A percentile compares a stretch with the other conserved stretches of the same genome.
Evolutionary conservation across 92 coral and sea anemone species (phyloP).

Genomic region (Zoanthus gigantus): DNA sequence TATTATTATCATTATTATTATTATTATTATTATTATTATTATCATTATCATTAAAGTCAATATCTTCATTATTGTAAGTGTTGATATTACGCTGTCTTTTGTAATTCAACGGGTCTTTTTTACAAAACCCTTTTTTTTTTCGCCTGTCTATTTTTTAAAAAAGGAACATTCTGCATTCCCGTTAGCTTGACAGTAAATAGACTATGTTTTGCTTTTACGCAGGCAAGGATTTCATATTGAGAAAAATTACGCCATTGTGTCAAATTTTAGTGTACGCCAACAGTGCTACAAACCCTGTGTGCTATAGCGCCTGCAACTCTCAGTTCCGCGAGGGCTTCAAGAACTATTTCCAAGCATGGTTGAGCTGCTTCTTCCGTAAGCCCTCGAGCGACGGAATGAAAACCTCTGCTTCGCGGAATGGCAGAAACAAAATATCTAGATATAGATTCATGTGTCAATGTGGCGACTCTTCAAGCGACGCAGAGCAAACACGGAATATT

Average conservation of each 20-base stretch:
- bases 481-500: background rate
- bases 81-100: too few relatives aligned
- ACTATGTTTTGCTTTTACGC: conserved; percentile 23
- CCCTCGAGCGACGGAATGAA: conserved; percentile 13
- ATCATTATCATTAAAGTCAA: too few relatives aligned
- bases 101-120: too few relatives aligned
- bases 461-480: background rate
- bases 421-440: background rate
- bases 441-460: background rate
- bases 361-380: conserved; percentile 62
- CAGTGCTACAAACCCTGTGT: conserved; percentile 95
- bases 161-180: background rate
- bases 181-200: background rate
- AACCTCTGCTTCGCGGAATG: background rate
- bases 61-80: too few relatives aligned
- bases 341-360: conserved; percentile 89
- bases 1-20: too few relatives aligned
- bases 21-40: too few relatives aligned
- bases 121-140: too few relatives aligned
- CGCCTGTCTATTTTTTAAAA: too few relatives aligned
- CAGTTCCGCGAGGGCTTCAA: conserved; percentile 93
- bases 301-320: conserved; percentile 95
- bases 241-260: conserved; percentile 77
- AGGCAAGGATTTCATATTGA: conserved; percentile 36
- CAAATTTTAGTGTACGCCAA: conserved; percentile 91